A percentile compares a stretch with the other conserved stretches of the same genome.
These are phyloP conservation scores for Corydoras maculifer DNA, from an alignment of 2,113 vertebrate genomes.

Conservation along the genomic window DNA sequence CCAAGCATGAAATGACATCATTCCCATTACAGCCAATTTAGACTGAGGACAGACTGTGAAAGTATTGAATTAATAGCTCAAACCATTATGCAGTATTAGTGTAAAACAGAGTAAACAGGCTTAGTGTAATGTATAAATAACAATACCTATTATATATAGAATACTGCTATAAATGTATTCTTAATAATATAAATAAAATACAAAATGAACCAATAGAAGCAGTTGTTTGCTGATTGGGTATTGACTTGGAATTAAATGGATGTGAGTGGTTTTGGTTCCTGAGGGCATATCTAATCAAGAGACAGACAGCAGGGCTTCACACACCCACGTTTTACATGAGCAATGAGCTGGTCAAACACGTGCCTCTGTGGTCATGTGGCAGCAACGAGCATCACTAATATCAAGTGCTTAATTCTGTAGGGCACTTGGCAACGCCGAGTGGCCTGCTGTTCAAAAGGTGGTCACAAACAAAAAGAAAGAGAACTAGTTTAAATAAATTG, in stretches of 20 bases:
- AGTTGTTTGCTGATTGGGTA: slow-evolving; percentile 13
- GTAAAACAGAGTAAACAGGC: no score
- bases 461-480: background rate
- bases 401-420: background rate
- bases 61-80: no score
- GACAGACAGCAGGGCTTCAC: background rate
- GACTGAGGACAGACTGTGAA: background rate
- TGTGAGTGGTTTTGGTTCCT: slow-evolving; percentile 1
- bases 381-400: background rate
- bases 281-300: background rate
- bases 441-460: background rate
- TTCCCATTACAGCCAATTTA: background rate
- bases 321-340: background rate
- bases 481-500: background rate
- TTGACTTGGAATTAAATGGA: slow-evolving; percentile 14
- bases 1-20: background rate
- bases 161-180: no score
- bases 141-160: no score
- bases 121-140: no score
- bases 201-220: background rate
- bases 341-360: slow-evolving; percentile 1
- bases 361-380: background rate
- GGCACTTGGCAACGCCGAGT: background rate
- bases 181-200: background rate
- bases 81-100: no score